phyloP scores from a whole-genome alignment of 2,888 invertebrate genomes.

The Diaphora mendica region DNA sequence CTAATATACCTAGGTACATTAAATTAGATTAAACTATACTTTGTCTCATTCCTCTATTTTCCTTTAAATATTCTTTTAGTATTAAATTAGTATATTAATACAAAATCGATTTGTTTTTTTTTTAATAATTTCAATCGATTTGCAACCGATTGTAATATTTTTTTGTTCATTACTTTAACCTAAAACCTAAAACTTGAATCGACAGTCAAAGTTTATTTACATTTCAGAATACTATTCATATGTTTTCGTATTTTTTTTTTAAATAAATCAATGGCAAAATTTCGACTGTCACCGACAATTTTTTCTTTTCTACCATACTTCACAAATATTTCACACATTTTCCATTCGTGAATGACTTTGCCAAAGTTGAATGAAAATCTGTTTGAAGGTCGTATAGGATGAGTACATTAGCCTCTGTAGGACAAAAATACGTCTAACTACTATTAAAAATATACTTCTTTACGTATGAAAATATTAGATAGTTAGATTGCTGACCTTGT shows the following conservation, averaged over 20 bases:
- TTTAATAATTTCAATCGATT: no score
- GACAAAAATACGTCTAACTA: constrained; percentile 12
- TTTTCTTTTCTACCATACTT: not conserved
- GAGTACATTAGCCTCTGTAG: constrained; percentile 1
- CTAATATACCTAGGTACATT: not conserved
- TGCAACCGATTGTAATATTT: no score
- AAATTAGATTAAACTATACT: not conserved
- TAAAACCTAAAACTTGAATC: no score
- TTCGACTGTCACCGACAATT: not conserved
- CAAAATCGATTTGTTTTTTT: no score
- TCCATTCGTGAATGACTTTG: not conserved
- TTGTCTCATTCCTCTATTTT: not conserved
- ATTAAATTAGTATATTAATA: not conserved
- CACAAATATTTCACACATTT: not conserved
- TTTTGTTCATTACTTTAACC: no score
- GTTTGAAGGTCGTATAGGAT: not conserved
- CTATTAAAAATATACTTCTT: constrained; percentile 11
- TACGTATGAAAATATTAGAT: constrained; percentile 11
- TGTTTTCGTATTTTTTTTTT: no score
- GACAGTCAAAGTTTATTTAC: no score
- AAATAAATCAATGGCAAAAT: no score
- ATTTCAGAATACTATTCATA: no score
- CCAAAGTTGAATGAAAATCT: not conserved
- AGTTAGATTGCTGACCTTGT: constrained; percentile 50
- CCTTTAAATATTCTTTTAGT: not conserved